Conservation (phyloP, 2,888 invertebrate genomes). For the Amiota communis region DNA sequence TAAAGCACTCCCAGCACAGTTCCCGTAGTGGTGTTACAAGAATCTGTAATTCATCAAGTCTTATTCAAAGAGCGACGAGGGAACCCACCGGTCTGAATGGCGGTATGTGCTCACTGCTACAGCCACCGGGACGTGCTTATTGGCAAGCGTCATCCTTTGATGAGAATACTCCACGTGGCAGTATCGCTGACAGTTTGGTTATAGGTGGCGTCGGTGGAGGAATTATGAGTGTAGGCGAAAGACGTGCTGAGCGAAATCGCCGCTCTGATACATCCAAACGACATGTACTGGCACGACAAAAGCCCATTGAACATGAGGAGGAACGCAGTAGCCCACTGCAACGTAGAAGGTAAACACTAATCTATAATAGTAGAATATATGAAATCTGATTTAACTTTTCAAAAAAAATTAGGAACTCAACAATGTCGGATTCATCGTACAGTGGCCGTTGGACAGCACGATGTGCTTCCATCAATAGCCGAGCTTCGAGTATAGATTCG, state of each 20-base stretch:
- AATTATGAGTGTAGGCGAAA: conserved; percentile 48
- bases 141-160: conserved; percentile 89
- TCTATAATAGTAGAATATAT: background rate
- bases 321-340: conserved; percentile 61
- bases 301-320: conserved; percentile 82
- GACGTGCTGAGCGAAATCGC: conserved; percentile 76
- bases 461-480: conserved; percentile 69
- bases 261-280: conserved; percentile 79
- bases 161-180: conserved; percentile 75
- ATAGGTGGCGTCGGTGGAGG: conserved; percentile 53
- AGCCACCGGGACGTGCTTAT: conserved; percentile 74
- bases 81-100: conserved; percentile 62
- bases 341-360: conserved; percentile 64
- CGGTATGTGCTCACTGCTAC: conserved; percentile 72
- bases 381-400: background rate
- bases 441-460: conserved; percentile 71
- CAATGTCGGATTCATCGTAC: conserved; percentile 71
- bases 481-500: conserved; percentile 72
- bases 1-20: conserved; percentile 45
- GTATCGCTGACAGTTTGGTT: conserved; percentile 55
- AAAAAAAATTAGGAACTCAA: conserved; percentile 63
- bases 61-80: conserved; percentile 68
- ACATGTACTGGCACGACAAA: conserved; percentile 84
- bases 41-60: conserved; percentile 67
- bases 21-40: conserved; percentile 53